Percentiles rank a stretch among this genome's conserved stretches.
phyloP scores from a whole-genome alignment of 2,113 vertebrate genomes.

The Callocephalon fimbriatum region DNA sequence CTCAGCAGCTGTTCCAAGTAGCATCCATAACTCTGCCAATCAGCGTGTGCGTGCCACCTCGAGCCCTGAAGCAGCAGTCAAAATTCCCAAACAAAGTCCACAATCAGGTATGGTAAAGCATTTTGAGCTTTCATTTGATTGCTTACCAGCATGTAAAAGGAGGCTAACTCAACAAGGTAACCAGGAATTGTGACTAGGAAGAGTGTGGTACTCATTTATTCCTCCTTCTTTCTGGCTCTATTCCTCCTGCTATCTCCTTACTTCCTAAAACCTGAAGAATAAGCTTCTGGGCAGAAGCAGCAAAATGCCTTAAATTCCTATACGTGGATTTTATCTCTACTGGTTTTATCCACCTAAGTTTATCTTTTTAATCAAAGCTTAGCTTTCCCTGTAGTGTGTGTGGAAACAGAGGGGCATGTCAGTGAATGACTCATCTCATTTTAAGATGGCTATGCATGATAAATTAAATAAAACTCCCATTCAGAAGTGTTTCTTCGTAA shows the following conservation, averaged over 20 bases:
- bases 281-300: neutral
- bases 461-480: constrained; percentile 30
- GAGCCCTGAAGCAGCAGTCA: constrained; percentile 87
- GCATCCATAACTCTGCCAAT: constrained; percentile 81
- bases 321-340: neutral
- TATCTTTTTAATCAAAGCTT: neutral
- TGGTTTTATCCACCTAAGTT: neutral
- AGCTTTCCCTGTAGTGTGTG: neutral
- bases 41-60: constrained; percentile 85
- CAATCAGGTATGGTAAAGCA: constrained; percentile 89
- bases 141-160: constrained; percentile 25
- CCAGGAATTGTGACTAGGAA: constrained; percentile 25
- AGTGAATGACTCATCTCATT: neutral
- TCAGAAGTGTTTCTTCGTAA: neutral
- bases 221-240: neutral
- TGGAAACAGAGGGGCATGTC: neutral
- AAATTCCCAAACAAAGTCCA: constrained; percentile 89
- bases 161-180: constrained; percentile 33
- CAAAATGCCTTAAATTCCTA: neutral
- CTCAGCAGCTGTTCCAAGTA: constrained; percentile 80
- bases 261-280: constrained; percentile 1
- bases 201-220: neutral
- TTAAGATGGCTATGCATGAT: neutral
- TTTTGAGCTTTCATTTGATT: constrained; percentile 74
- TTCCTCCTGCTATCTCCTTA: neutral